phyloP scores from a whole-genome alignment of 2,113 vertebrate genomes.

The Oryzias curvinotus region DNA sequence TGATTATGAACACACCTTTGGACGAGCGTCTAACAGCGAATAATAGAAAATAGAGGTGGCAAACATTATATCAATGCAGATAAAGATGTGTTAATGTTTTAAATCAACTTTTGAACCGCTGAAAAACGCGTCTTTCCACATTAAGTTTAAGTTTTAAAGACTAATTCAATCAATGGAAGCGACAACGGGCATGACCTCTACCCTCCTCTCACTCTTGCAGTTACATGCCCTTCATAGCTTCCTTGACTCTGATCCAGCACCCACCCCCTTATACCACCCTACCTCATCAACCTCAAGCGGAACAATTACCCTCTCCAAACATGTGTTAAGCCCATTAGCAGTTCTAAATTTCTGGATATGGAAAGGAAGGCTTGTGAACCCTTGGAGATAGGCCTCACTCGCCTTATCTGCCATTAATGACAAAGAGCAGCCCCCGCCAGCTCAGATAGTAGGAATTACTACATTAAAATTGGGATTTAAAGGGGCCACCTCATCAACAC shows the following conservation, averaged over 20 bases:
- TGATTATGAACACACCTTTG: too few relatives aligned
- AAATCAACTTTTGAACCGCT: constrained; percentile 3
- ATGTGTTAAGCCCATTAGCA: constrained; percentile 90
- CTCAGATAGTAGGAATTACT: constrained; percentile 87
- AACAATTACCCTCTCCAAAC: constrained; percentile 73
- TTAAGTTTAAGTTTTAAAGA: constrained; percentile 15
- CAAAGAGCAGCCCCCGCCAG: constrained; percentile 79
- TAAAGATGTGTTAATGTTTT: too few relatives aligned
- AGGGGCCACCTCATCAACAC: constrained; percentile 80
- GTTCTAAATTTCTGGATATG: constrained; percentile 88
- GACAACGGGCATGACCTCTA: constrained; percentile 12
- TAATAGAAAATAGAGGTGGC: too few relatives aligned
- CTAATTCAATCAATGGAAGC: constrained; percentile 23
- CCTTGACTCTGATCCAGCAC: constrained; percentile 18
- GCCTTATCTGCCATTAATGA: constrained; percentile 87
- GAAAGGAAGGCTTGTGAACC: constrained; percentile 83
- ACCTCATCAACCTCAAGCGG: constrained; percentile 46
- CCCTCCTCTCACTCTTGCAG: constrained; percentile 10
- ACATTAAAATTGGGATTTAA: constrained; percentile 84
- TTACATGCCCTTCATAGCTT: constrained; percentile 27
- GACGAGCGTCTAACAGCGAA: too few relatives aligned
- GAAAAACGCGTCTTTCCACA: constrained; percentile 5
- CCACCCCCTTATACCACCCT: constrained; percentile 4
- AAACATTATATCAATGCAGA: too few relatives aligned
- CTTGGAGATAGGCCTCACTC: constrained; percentile 83